Base-by-base conservation (phyloP, 2,888 invertebrate species). In the Xestia c-nigrum region DNA sequence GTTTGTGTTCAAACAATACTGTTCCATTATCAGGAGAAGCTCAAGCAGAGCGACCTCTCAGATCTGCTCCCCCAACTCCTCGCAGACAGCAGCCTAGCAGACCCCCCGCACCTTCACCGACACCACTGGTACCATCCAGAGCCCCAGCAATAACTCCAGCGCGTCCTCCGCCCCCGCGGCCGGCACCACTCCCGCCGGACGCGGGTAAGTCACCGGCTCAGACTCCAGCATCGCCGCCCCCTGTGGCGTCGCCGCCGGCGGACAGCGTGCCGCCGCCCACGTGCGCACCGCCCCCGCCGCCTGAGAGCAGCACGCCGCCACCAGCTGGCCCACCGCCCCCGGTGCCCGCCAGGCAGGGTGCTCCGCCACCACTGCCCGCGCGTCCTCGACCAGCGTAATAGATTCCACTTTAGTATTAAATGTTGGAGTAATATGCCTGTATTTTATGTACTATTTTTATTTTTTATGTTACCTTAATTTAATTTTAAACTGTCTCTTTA, bases 1-100 rank as follows among this genome's bases (percentile, higher is more conserved):
- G 97, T 76, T 95, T 99, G 67, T 99, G 99, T 93, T 97, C 98
- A 43, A 98, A 98, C 88, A 99, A 99, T 90, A 98, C 99, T 14
- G 97, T 98, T 75, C 98, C 99, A 0, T 96, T 99, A 64, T 98
- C 97, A 88, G 97, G 96, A 43, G 94, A 96, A 69, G 88, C 90
- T 65, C 94, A 93, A 79, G 83, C 91, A 31, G 95, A 96, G 76
- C 91, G 95, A 10, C 95, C 96, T 5, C 88, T 95, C 38, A 91
- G 96, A 63, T 96, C 96, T 14, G 96, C 96, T 55, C 97, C 97
- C 3, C 95, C 96, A 4, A 95, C 96, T 10, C 96, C 96, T 61
- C 93, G 97, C 40, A 96, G 97, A 55, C 97, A 97, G 72, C 97
- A 97, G 83, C 97, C 97, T 0, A 96, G 98, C 85, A 97, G 97